phyloP scores from a whole-genome alignment of 2,888 invertebrate species.

The Steinernema hermaphroditum region DNA sequence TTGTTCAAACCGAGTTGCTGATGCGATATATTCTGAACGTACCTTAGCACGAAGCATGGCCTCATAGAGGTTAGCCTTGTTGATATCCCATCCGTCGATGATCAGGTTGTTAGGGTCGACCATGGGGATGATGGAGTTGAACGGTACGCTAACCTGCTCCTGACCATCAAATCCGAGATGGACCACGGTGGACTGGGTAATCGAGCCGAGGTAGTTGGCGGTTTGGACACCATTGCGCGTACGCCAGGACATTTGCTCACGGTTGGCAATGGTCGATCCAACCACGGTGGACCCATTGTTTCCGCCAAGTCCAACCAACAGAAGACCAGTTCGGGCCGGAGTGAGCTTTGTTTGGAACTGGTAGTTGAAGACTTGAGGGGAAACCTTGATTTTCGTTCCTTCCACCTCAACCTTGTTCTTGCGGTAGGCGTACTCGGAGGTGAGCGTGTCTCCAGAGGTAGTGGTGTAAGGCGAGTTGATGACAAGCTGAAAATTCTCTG shows the following conservation, averaged over 20 bases:
- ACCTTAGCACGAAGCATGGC: constrained; percentile 86
- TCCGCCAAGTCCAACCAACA: constrained; percentile 97
- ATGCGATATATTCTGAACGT: constrained; percentile 71
- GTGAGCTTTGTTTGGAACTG: constrained; percentile 78
- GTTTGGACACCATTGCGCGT: constrained; percentile 75
- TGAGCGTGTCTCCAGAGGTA: constrained; percentile 72
- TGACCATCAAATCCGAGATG: constrained; percentile 75
- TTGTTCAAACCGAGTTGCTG: too few species aligned
- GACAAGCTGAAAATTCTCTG: constrained; percentile 3
- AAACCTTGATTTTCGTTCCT: constrained; percentile 67
- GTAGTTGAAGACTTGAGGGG: constrained; percentile 74
- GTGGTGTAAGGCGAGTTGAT: constrained; percentile 72
- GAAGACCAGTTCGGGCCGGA: constrained; percentile 83
- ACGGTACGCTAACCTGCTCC: constrained; percentile 74
- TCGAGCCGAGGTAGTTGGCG: constrained; percentile 88
- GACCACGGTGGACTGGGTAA: constrained; percentile 87
- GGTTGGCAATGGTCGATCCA: constrained; percentile 83
- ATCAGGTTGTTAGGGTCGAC: constrained; percentile 83
- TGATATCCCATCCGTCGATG: constrained; percentile 78
- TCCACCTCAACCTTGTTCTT: constrained; percentile 37
- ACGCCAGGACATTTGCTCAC: constrained; percentile 77
- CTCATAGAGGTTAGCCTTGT: constrained; percentile 79
- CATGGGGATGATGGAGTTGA: constrained; percentile 83
- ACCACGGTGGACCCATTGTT: constrained; percentile 93
- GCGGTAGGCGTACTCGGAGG: constrained; percentile 37